Evolutionary conservation across 2,113 vertebrate species (phyloP).

Genomic region (Heterotilapia buettikoferi): DNA sequence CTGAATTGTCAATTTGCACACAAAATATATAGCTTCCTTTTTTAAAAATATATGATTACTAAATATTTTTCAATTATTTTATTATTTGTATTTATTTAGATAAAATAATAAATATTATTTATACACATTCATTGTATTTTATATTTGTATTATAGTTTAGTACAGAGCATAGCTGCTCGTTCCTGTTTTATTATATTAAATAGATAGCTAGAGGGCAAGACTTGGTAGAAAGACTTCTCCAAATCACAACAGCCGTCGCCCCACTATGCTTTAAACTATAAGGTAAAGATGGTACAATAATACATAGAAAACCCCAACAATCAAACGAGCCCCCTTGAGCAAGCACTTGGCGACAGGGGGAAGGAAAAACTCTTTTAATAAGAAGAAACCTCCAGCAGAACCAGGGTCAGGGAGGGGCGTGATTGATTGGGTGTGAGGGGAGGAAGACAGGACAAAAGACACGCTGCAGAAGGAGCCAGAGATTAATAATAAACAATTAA

Average conservation of each 20-base stretch:
- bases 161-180: background rate
- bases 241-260: background rate
- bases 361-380: background rate
- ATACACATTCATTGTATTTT: background rate
- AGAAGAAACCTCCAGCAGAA: background rate
- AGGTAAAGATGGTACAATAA: background rate
- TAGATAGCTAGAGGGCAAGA: background rate
- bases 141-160: background rate
- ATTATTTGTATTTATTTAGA: background rate
- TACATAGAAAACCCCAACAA: background rate
- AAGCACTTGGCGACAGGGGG: background rate
- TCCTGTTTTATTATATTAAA: background rate
- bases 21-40: background rate
- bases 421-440: background rate
- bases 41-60: rapidly evolving
- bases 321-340: background rate
- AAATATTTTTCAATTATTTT: background rate
- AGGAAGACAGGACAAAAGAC: background rate
- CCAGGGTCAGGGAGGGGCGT: background rate
- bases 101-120: background rate
- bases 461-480: background rate
- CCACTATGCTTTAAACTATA: background rate
- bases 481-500: background rate
- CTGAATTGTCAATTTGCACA: background rate
- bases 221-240: background rate